phyloP scores from a whole-genome alignment of 2,888 invertebrate species.

The Drosophila bunnanda region DNA sequence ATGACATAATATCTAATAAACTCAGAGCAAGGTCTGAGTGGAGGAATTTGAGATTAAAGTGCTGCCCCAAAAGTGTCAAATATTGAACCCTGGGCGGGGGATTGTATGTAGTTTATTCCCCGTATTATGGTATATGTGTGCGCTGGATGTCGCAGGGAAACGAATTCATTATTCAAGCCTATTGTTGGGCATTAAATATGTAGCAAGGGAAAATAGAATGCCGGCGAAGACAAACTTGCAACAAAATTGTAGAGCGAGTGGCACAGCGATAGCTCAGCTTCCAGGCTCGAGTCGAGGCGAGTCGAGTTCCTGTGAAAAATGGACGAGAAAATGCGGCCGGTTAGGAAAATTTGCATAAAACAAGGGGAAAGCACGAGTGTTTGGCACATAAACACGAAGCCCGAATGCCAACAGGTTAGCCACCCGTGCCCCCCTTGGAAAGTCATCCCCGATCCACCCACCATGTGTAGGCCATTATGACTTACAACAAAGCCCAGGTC shows the following conservation, averaged over 20 bases:
- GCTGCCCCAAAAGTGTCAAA: conserved; percentile 54
- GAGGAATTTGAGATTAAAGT: conserved; percentile 49
- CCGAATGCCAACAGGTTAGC: conserved; percentile 74
- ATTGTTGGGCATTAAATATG: conserved; percentile 71
- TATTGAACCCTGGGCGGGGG: conserved; percentile 47
- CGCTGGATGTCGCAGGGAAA: conserved; percentile 38
- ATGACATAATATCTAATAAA: conserved; percentile 72
- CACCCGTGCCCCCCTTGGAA: conserved; percentile 2
- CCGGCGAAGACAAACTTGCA: conserved; percentile 47
- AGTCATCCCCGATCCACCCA: conserved; percentile 1
- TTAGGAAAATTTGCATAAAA: conserved; percentile 68
- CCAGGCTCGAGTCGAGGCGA: not conserved
- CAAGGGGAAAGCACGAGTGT: conserved; percentile 52
- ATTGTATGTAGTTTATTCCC: conserved; percentile 1
- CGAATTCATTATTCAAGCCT: conserved; percentile 71
- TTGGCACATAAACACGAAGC: conserved; percentile 71
- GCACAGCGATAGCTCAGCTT: conserved; percentile 19
- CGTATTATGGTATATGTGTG: conserved; percentile 5
- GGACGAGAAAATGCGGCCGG: conserved; percentile 72
- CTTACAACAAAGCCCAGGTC: conserved; percentile 71
- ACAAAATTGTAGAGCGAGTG: conserved; percentile 61
- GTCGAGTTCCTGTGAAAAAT: conserved; percentile 59
- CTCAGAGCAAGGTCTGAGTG: conserved; percentile 27
- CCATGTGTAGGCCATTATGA: conserved; percentile 62
- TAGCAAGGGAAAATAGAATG: conserved; percentile 42